Conservation (phyloP, 2,113 vertebrate genomes). For the Aspidoscelis tigris region DNA sequence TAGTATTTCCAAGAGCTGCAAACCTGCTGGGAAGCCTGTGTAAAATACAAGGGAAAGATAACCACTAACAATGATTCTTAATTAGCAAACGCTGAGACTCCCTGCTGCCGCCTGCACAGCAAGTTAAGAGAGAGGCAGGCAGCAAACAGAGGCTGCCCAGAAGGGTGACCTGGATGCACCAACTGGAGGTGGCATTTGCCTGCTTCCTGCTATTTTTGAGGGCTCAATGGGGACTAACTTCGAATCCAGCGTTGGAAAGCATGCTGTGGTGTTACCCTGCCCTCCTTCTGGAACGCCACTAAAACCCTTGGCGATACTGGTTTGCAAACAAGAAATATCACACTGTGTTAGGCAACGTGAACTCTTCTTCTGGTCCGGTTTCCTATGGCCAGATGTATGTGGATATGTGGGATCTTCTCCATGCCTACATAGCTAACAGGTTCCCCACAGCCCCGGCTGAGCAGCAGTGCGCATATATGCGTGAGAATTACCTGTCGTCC, state of each 20-base stretch:
- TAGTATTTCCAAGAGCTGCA: conserved; percentile 70
- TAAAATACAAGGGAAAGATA: conserved; percentile 58
- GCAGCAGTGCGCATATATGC: not conserved
- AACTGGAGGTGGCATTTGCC: not conserved
- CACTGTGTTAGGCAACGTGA: too few species aligned
- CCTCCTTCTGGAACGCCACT: not conserved
- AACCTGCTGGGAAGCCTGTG: conserved; percentile 62
- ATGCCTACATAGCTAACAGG: too few species aligned
- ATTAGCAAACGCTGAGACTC: conserved; percentile 47
- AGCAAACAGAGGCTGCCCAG: not conserved
- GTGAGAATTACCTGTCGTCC: conserved; percentile 85
- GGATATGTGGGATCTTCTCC: too few species aligned
- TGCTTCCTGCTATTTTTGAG: not conserved
- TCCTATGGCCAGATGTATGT: too few species aligned
- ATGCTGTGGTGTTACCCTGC: too few species aligned
- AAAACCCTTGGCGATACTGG: too few species aligned
- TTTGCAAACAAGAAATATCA: too few species aligned
- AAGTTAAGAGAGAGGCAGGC: not conserved
- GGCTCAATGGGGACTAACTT: not conserved
- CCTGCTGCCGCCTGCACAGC: not conserved
- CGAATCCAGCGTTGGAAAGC: too few species aligned
- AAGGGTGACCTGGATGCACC: rapidly evolving
- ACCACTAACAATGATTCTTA: conserved; percentile 68
- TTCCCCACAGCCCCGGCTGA: not conserved
- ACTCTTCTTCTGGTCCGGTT: too few species aligned